Evolutionary conservation across 2,888 invertebrate genomes (phyloP).

Genomic region (Napeogenes sylphis): DNA sequence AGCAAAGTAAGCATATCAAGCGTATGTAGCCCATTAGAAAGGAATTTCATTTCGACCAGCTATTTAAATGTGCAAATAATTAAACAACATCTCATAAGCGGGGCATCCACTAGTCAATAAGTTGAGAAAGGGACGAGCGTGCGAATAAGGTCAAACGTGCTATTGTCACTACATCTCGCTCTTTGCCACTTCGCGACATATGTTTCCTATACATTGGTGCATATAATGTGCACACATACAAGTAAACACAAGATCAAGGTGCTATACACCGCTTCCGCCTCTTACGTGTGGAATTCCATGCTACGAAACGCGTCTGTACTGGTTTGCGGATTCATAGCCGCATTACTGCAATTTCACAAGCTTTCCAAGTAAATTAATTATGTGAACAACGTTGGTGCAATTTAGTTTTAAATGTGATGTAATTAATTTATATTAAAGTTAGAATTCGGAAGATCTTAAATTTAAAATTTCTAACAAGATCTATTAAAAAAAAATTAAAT

Average conservation of each 20-base stretch:
- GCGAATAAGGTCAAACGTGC: constrained; percentile 69
- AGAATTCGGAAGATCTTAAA: too few species aligned
- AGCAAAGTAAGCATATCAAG: constrained; percentile 13
- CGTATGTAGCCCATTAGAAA: constrained; percentile 19
- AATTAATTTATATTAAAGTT: constrained; percentile 5
- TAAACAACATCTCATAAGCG: constrained; percentile 53
- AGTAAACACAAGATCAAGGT: constrained; percentile 64
- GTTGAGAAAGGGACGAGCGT: constrained; percentile 66
- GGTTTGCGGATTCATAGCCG: constrained; percentile 43
- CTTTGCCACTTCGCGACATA: constrained; percentile 49
- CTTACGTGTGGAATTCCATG: constrained; percentile 55
- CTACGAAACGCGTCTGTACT: constrained; percentile 43
- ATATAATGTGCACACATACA: constrained; percentile 29
- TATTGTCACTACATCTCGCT: constrained; percentile 56
- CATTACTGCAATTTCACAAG: constrained; percentile 41
- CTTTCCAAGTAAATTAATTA: constrained; percentile 38
- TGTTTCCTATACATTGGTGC: constrained; percentile 50
- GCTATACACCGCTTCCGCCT: constrained; percentile 63
- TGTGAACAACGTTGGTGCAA: constrained; percentile 21
- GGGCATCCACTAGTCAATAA: constrained; percentile 61
- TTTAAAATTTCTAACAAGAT: too few species aligned
- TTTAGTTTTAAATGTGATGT: constrained; percentile 18
- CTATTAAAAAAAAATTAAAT: too few species aligned
- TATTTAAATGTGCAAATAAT: constrained; percentile 46
- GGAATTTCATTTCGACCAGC: constrained; percentile 30